Evolutionary conservation across 2,888 invertebrate genomes (phyloP), one percentile per base, ranked within the genome.

Genomic region (Heliconius ethilla): DNA sequence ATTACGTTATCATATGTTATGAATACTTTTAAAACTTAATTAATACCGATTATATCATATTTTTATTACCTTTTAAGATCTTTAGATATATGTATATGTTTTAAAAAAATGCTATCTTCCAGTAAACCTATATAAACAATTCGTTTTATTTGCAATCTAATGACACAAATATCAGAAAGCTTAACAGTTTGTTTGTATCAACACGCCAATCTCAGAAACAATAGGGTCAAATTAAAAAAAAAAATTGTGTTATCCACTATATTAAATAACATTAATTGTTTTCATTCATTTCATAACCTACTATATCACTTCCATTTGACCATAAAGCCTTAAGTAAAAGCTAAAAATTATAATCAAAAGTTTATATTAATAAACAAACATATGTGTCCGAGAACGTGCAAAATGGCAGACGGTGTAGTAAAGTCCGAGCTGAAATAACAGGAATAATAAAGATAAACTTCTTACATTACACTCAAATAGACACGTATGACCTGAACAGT

Each of bases 381-480:
- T 25, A 15, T 55, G 22, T 29, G 6, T 55, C 22, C 51, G 22
- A 29, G 29, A 70, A 70, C n/a, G 27, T 13, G 51, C 29, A 55
- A 59, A 72, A 59, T 9, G 33, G 59, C 29, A 33, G n/a, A 33
- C 55, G 33, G 11, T 55, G 13, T 22, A 70, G 55, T 55, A 33
- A 72, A 72, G 55, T 72, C 29, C 55, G 18, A 59, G 73, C 59
- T 74, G 67, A 37, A 75, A 65, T 66, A 65, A 33, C 75, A 75
- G 29, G 45, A 65, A 65, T 75, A 73, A 75, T 75, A 75, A 75
- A 65, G 45, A 75, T 59, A 75, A 66, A 65, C 75, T 75, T 51
- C 65, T 65, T 66, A 75, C 69, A 75, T 67, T 59, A 55, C 69
- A 75, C 67, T 75, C 67, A 75, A 75, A 75, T 75, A 69, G 67